Percentiles rank a stretch among this genome's conserved stretches.
Evolutionary conservation across 2,797 vertebrate genomes (phyloP).

Genomic region (Smutsia temminckii): DNA sequence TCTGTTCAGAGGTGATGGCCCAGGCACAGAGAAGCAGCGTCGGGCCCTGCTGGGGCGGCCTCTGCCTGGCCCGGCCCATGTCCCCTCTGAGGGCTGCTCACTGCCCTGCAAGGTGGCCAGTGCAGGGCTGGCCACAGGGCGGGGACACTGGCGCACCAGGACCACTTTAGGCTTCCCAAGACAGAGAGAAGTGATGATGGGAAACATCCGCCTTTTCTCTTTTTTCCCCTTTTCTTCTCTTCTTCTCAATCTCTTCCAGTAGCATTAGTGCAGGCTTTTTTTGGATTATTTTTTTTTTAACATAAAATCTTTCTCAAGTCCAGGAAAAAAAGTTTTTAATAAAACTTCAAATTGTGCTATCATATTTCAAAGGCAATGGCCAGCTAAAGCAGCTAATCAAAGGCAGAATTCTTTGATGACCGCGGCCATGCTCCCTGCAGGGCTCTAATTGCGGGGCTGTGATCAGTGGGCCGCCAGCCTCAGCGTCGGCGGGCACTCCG

Average conservation of each 20-base stretch:
- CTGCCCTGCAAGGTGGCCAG: neutral
- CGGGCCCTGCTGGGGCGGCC: fast-evolving
- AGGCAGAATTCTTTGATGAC: conserved; percentile 88
- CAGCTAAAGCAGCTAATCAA: conserved; percentile 86
- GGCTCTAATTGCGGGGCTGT: conserved; percentile 85
- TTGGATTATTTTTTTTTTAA: conserved; percentile 54
- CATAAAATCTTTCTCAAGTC: conserved; percentile 81
- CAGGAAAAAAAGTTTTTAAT: conserved; percentile 85
- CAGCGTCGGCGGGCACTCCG: conserved; percentile 67
- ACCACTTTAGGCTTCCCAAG: neutral
- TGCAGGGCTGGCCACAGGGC: neutral
- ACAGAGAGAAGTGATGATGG: conserved; percentile 76
- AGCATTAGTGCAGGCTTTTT: conserved; percentile 75
- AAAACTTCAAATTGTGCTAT: conserved; percentile 86
- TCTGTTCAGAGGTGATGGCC: fast-evolving
- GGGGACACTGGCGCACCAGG: neutral
- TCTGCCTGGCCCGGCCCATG: fast-evolving
- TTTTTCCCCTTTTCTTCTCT: neutral
- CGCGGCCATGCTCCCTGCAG: conserved; percentile 72
- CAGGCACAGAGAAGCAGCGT: fast-evolving
- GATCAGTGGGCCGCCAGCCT: conserved; percentile 86
- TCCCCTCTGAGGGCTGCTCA: fast-evolving
- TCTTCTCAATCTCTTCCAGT: conserved; percentile 74
- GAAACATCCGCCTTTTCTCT: conserved; percentile 63
- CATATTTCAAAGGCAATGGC: conserved; percentile 88